These are phyloP conservation scores for Solea solea DNA, from an alignment of 2,113 vertebrate species.

Conservation along the genomic window DNA sequence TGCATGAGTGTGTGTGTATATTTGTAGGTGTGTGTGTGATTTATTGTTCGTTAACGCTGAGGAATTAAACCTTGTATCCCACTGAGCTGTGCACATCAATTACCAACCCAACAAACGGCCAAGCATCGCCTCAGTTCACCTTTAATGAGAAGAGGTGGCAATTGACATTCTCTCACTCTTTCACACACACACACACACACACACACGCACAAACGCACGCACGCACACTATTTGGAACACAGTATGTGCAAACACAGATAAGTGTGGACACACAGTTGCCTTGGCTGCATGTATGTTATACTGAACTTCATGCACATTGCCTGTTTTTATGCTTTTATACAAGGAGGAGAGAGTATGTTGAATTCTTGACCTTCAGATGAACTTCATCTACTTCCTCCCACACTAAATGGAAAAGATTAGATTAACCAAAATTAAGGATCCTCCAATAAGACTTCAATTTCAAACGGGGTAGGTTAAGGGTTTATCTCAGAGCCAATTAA, in stretches of 20 bases:
- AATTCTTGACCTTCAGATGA: conserved; percentile 5
- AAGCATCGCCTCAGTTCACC: conserved; percentile 54
- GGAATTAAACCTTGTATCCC: conserved; percentile 73
- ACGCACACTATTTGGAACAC: not conserved
- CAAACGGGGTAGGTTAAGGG: conserved; percentile 26
- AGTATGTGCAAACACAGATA: not conserved
- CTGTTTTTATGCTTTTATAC: not conserved
- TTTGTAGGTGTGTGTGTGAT: conserved; percentile 43
- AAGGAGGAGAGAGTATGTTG: not conserved
- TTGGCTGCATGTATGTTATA: not conserved
- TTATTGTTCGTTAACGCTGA: conserved; percentile 69
- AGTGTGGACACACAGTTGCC: not conserved
- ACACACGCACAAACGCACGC: conserved; percentile 1
- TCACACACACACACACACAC: conserved; percentile 5
- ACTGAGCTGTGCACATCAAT: conserved; percentile 65
- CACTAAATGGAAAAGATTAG: conserved; percentile 29
- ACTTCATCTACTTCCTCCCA: conserved; percentile 16
- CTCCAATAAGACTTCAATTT: conserved; percentile 36
- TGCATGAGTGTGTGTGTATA: conserved; percentile 8
- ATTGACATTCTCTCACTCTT: conserved; percentile 9
- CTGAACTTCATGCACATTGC: not conserved
- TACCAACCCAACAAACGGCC: conserved; percentile 53
- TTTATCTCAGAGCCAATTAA: conserved; percentile 60
- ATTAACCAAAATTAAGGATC: conserved; percentile 26
- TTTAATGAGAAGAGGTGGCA: conserved; percentile 68